Percentiles rank a stretch among this genome's conserved stretches.
These are phyloP conservation scores for Branchellion lobata DNA, from an alignment of 2,888 invertebrate genomes.

Conservation along the genomic window DNA sequence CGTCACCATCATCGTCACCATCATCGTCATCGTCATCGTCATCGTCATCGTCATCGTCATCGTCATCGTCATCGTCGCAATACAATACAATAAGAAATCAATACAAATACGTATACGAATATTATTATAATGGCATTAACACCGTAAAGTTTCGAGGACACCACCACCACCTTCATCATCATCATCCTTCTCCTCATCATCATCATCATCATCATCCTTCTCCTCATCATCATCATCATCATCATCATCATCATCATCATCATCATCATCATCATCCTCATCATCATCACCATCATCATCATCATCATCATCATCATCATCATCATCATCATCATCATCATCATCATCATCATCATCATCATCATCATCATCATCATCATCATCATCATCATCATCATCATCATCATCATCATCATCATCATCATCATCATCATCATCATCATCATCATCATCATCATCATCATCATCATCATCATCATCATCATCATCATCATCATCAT, in stretches of 20 bases:
- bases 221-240: neutral
- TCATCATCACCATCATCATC: conserved; percentile 4
- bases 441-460: too few relatives aligned
- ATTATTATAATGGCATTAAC: neutral
- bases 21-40: conserved; percentile 8
- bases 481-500: conserved; percentile 14
- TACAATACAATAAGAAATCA: neutral
- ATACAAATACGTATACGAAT: neutral
- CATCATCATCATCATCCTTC: too few relatives aligned
- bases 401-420: too few relatives aligned
- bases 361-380: too few relatives aligned
- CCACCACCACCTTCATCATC: neutral
- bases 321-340: neutral
- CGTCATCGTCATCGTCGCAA: neutral
- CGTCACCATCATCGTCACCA: too few relatives aligned
- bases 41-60: conserved; percentile 7
- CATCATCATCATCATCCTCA: neutral
- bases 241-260: conserved; percentile 30
- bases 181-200: too few relatives aligned
- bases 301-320: conserved; percentile 24
- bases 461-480: too few relatives aligned
- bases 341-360: too few relatives aligned
- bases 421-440: too few relatives aligned
- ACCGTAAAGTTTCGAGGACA: neutral
- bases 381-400: too few relatives aligned